Base-by-base conservation (phyloP, 2,113 vertebrate species). In the Psittacula cyanocephala region DNA sequence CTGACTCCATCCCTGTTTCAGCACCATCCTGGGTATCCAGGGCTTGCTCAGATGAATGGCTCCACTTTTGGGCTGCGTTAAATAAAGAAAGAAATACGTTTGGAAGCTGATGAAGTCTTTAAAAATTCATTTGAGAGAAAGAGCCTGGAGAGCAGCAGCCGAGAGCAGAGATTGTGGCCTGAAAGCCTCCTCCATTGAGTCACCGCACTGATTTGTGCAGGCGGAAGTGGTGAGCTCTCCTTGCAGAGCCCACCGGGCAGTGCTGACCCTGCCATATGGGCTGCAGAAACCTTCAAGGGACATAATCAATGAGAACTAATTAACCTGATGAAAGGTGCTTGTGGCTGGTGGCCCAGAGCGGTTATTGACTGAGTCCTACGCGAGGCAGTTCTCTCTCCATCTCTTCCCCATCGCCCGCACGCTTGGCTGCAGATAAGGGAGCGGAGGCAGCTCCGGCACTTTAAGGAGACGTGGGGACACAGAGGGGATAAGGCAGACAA, bases 301-400 rank as follows among this genome's bases (percentile, higher is more conserved):
- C 7, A 7, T 77, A 46, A 95, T 88, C 94, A 96, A 94, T 37
- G 28, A 89, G 92, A 80, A 78, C 81, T 90, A 95, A 97, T 94
- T 96, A 97, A 88, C 89, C 88, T 72, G 50, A 9, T 5, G 68
- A 84, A 95, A 85, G 1, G 7, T 3, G 9, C 67, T 79, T 15
- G 70, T 28, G 67, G 83, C 94, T 25, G 94, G 87, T 80, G 87
- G 64, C 75, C 46, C 6, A 4, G 13, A 0, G 6, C 3, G 19
- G 13, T 65, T 44, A 37, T 31, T 17, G 69, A 17, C 69, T 15
- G 4, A 76, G 55, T 24, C 67, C 86, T 15, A 0, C 1, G 2
- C 4, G 4, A 29, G 70, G 92, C 23, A 1, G 8, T 7, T 75
- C 17, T 12, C 41, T 9, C 43, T 41, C 68, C 33, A 7, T 52